Evolutionary conservation across 1,140 invertebrate species (phyloP), one percentile per base, ranked within the genome.

Genomic region (Drosophila novamexicana): DNA sequence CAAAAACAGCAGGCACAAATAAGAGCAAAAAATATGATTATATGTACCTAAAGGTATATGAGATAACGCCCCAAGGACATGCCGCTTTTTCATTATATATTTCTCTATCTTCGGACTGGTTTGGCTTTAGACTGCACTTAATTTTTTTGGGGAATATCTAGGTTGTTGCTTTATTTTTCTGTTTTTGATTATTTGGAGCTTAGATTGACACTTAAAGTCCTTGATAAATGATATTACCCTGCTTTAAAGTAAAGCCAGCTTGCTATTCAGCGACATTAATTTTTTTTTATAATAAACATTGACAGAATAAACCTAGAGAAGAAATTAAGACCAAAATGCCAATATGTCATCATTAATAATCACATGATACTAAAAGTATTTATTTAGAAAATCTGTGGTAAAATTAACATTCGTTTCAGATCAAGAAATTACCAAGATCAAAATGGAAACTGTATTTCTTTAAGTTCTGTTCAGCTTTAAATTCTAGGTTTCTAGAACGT

Each of bases 211-310:
- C 8, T 40, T 49, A 42, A 50, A 65, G 61, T 44, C 29, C 22
- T 45, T 72, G 69, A 72, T 72, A 53, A 67, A 72, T 59, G 63
- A 52, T 32, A 32, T 5, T 45, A 12, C n/a, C 12, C 32, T 34
- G 1, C 49, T 18, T 50, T 9, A 14, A 44, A 5, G 40, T 37
- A 54, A 37, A 37, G 34, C 14, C 34, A 10, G 10, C 7, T 22
- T 6, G 42, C 12, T 14, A 29, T 29, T 10, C 10, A 8, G 12
- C n/a, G 14, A n/a, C 29, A 7, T 12, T 53, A 9, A 54, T 2
- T 14, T 14, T 14, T 14, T 14, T 14, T 14, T 14, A 14, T 14
- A 22, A 22, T 22, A 22, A 4, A 22, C 22, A 22, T 22, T 22
- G 22, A 22, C 22, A 22, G 22, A 22, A 2, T 22, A 22, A 22